A percentile compares a stretch with the other conserved stretches of the same genome.
Evolutionary conservation across 2,113 vertebrate genomes (phyloP).

Genomic region (Ceyx melanurus): DNA sequence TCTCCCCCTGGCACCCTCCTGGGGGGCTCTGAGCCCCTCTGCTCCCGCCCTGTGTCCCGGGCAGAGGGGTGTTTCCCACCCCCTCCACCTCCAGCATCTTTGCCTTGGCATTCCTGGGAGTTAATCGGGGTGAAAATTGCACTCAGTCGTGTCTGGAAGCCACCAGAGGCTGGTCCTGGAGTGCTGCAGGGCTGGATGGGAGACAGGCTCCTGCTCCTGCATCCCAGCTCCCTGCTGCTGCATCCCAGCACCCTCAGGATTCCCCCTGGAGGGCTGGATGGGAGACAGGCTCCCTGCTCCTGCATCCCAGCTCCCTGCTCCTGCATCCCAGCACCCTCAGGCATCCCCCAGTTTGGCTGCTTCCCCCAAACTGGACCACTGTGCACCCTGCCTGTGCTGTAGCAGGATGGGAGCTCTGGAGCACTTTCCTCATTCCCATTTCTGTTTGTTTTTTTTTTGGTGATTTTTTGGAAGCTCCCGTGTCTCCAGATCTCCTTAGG

Average conservation of each 20-base stretch:
- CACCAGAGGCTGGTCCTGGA: constrained; percentile 53
- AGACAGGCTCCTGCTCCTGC: not conserved
- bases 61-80: not conserved
- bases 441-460: too few relatives aligned
- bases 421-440: too few relatives aligned
- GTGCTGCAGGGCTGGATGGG: constrained; percentile 54
- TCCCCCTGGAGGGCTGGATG: too few relatives aligned
- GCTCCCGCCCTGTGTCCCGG: not conserved
- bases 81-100: not conserved
- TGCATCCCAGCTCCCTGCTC: too few relatives aligned
- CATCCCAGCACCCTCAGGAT: too few relatives aligned
- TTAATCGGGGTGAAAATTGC: constrained; percentile 80
- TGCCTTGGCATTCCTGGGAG: constrained; percentile 75
- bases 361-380: rapidly evolving
- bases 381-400: not conserved
- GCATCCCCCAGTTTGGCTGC: too few relatives aligned
- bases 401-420: not conserved
- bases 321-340: too few relatives aligned
- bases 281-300: too few relatives aligned
- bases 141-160: constrained; percentile 74
- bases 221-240: too few relatives aligned
- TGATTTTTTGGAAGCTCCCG: not conserved
- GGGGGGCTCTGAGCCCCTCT: not conserved
- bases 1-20: too few relatives aligned
- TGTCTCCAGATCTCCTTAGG: constrained; percentile 45